Evolutionary conservation across 53 echinoderm and acorn worm genomes (phyloP), one percentile per base, ranked within the genome.

Genomic region (Echinarachnius parma): DNA sequence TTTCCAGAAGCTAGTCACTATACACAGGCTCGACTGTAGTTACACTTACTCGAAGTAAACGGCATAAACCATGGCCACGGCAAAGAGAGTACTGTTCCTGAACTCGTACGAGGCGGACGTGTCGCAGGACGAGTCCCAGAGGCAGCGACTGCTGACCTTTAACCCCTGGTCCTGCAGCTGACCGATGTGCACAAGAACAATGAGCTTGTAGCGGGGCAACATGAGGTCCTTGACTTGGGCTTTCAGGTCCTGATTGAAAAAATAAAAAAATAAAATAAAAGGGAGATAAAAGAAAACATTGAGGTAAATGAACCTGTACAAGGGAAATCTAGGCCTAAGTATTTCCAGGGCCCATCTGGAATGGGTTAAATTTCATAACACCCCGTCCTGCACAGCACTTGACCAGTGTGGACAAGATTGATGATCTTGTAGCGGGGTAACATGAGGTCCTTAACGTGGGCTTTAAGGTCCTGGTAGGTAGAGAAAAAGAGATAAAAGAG

Each of bases 181-280:
- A 15, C 96, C 96, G 10, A 96, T 96, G 77, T 96, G 96, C 32
- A 96, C 90, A 31, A 96, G 46, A 47, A 84, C 91, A 22, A 95
- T 91, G 56, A 96, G 87, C 78, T 91, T 96, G 61, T 85, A 96
- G 3, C 96, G 76, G 9, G 82, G 78, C 64, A 96, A 49, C 54
- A 84, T 84, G 25, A 96, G 82, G 21, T 91, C 87, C 39, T 96
- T 96, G 14, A 96, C 96, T 50, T 90, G 70, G 4, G 90, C 87
- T 63, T 96, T 96, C 8, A 96, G 81, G 42, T 87, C 96, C 96
- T 96, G 78, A 14, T 35, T 2, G n/a, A n/a, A n/a, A n/a, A n/a
- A n/a, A n/a, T n/a, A n/a, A n/a, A n/a, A n/a, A n/a, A n/a, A n/a
- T n/a, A n/a, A n/a, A 34, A 10, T 5, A 62, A 14, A 2, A 62